Evolutionary conservation across 2,888 invertebrate genomes (phyloP), one percentile per base, ranked within the genome.

Genomic region (Laothoe populi): DNA sequence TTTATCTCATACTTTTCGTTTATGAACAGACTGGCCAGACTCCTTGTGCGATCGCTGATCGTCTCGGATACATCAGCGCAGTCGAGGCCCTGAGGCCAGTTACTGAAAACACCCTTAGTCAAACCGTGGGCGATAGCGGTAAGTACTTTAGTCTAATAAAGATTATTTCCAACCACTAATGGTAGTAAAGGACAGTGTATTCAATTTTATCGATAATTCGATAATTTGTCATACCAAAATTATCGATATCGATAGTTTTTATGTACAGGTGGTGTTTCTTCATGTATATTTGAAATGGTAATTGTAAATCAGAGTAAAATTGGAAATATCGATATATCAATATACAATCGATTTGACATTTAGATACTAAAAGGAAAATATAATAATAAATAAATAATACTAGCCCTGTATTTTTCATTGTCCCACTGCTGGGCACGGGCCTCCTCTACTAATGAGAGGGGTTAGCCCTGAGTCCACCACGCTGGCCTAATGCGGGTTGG

Each of bases 1-100:
- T n/a, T n/a, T 26, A 26, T 26, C 5, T 26, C 2, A 26, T 26
- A 26, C 2, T 5, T 26, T 26, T 4, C 5, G 26, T 26, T 26
- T 26, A 5, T 26, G 26, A 84, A 60, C 87, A 99, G 99, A 97
- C 96, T 86, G 99, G 99, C 2, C 98, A 99, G 92, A 99, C 99
- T 4, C 98, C 99, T 2, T 94, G 99, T 69, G 97, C 98, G 60
- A 99, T 99, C 76, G 99, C 99, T 24, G 97, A 98, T 86, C 96
- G 97, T 65, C 95, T 99, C 63, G 99, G 99, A 64, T 99, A 99
- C 94, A 98, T 99, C 77, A 98, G 98, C 63, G 99, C 99, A 0
- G 98, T 99, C 65, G 99, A 99, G 86, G 98, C 99, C 4, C 92
- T 99, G 60, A 97, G 99, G 78, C 97, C 97, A 0, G 97, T 98